These are phyloP conservation scores for Carollia perspicillata DNA, from an alignment of 2,113 vertebrate genomes.

Conservation along the genomic window DNA sequence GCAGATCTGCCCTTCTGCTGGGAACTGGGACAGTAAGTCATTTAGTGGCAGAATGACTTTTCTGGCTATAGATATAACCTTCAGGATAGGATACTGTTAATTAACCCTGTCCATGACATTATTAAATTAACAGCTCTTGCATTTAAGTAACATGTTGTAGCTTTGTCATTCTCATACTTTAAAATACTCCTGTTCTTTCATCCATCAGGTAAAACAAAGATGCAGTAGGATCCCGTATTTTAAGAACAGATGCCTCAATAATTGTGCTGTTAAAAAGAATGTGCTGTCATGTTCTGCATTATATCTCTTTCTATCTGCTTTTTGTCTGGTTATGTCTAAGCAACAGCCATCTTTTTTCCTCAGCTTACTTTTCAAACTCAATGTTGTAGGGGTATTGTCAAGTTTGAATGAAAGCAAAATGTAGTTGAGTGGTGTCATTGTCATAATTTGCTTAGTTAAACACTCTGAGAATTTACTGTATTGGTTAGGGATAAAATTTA, in stretches of 20 bases:
- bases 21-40: slow-evolving; percentile 61
- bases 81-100: background rate
- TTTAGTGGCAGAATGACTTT: slow-evolving; percentile 51
- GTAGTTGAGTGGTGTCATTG: slow-evolving; percentile 14
- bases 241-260: slow-evolving; percentile 62
- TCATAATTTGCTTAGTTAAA: background rate
- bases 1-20: slow-evolving; percentile 57
- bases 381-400: background rate
- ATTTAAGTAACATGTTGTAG: slow-evolving; percentile 14
- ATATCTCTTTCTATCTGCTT: slow-evolving; percentile 61
- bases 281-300: slow-evolving; percentile 10
- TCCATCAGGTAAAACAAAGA: slow-evolving; percentile 47
- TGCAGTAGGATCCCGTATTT: background rate
- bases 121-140: slow-evolving; percentile 34
- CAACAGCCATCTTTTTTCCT: background rate
- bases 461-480: background rate
- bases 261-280: slow-evolving; percentile 42
- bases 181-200: slow-evolving; percentile 34
- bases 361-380: background rate
- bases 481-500: background rate
- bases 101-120: slow-evolving; percentile 63
- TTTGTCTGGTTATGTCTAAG: slow-evolving; percentile 17
- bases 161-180: slow-evolving; percentile 6
- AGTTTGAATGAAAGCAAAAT: slow-evolving; percentile 51
- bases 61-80: slow-evolving; percentile 23